Evolutionary conservation across 2,113 vertebrate species (phyloP).

Genomic region (Xiphophorus couchianus): DNA sequence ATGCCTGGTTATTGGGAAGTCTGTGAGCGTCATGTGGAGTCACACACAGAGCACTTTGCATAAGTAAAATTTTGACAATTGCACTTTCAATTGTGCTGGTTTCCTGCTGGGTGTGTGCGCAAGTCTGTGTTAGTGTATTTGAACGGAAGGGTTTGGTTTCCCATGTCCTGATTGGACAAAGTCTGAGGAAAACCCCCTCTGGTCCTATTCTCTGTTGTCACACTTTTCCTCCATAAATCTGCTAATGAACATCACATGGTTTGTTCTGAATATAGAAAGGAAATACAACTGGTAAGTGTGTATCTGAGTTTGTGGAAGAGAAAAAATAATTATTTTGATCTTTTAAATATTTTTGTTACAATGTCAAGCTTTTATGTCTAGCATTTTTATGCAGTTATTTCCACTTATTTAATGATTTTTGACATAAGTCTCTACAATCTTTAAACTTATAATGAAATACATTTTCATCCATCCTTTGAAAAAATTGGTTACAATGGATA

Average conservation of each 20-base stretch:
- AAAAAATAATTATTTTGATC: background rate
- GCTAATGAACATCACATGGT: constrained; percentile 46
- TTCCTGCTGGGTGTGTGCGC: constrained; percentile 40
- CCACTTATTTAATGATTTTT: too few species aligned
- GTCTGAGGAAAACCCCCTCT: constrained; percentile 57
- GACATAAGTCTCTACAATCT: too few species aligned
- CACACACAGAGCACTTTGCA: constrained; percentile 47
- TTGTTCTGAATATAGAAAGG: constrained; percentile 22
- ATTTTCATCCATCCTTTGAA: too few species aligned
- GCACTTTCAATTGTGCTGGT: constrained; percentile 31
- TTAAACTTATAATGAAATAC: too few species aligned
- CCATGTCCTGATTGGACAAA: constrained; percentile 66
- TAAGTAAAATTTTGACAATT: constrained; percentile 49
- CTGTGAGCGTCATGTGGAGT: constrained; percentile 33
- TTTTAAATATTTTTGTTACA: too few species aligned
- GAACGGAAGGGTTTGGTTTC: constrained; percentile 71
- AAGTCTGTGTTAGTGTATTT: constrained; percentile 25
- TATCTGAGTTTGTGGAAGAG: background rate
- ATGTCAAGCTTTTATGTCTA: too few species aligned
- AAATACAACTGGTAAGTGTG: background rate
- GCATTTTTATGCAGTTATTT: too few species aligned
- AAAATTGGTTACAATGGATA: too few species aligned
- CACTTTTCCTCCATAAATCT: constrained; percentile 53
- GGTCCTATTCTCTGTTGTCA: constrained; percentile 51
- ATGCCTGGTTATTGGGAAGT: constrained; percentile 16